Conservation (phyloP, 2,888 invertebrate genomes). For the Watsonalla cultraria region DNA sequence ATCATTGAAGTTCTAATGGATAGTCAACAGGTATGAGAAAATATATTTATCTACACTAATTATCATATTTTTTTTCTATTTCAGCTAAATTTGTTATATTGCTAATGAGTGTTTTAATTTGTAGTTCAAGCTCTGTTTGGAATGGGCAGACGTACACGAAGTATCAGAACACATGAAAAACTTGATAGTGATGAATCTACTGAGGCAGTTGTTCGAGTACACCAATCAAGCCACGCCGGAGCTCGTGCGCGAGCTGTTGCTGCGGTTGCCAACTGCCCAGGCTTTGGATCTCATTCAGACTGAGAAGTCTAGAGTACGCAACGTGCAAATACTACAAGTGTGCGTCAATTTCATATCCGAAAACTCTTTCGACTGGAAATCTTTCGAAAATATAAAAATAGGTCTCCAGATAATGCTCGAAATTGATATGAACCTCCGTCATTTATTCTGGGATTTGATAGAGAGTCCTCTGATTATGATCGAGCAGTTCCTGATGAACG, state of each 20-base stretch:
- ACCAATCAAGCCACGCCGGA: conserved; percentile 62
- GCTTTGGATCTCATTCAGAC: conserved; percentile 81
- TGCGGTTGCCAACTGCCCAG: conserved; percentile 77
- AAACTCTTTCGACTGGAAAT: conserved; percentile 65
- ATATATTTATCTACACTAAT: not conserved
- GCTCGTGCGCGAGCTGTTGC: conserved; percentile 75
- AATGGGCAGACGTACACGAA: conserved; percentile 83
- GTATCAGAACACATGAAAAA: conserved; percentile 77
- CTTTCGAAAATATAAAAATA: conserved; percentile 81
- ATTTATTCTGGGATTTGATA: conserved; percentile 81
- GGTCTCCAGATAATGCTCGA: conserved; percentile 84
- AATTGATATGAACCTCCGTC: conserved; percentile 76
- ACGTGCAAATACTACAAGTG: conserved; percentile 81
- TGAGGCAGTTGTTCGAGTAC: conserved; percentile 78
- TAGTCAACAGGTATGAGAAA: conserved; percentile 65
- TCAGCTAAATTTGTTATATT: conserved; percentile 2
- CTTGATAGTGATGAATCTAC: conserved; percentile 71
- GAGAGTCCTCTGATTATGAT: conserved; percentile 86
- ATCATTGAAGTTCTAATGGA: conserved; percentile 77
- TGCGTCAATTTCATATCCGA: conserved; percentile 80
- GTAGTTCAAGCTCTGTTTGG: conserved; percentile 81
- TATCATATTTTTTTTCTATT: conserved; percentile 1
- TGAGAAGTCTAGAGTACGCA: conserved; percentile 80
- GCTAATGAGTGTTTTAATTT: conserved; percentile 21
- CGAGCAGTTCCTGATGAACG: conserved; percentile 93